Conservation (phyloP, 2,113 vertebrate genomes). For the Cnemophilus loriae region DNA sequence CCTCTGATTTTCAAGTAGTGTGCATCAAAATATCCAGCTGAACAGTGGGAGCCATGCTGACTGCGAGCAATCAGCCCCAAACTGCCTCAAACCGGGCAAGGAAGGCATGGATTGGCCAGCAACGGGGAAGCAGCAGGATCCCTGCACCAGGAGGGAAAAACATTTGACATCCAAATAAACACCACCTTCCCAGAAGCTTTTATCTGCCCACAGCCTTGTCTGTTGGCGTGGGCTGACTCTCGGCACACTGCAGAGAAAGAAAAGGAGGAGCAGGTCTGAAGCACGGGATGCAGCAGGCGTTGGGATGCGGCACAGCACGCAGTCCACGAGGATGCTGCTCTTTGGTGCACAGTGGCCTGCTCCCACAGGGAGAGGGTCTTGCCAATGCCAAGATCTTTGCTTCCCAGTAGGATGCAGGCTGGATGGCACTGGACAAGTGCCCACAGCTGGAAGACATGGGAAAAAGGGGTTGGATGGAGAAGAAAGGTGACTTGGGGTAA, state of each 20-base stretch:
- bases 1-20: neutral
- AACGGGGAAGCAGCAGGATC: neutral
- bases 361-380: neutral
- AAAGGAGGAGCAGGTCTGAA: neutral
- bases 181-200: neutral
- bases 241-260: neutral
- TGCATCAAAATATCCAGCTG: neutral
- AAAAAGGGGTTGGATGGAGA: neutral
- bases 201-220: neutral
- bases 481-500: neutral
- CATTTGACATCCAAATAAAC: conserved; percentile 6
- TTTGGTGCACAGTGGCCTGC: fast-evolving
- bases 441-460: neutral
- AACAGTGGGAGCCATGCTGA: neutral
- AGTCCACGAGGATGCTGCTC: fast-evolving
- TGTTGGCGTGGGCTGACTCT: neutral
- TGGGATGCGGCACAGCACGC: neutral
- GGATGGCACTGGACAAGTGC: neutral
- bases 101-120: neutral
- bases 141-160: neutral
- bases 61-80: neutral
- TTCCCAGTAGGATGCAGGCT: neutral
- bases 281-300: fast-evolving
- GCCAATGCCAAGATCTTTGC: neutral
- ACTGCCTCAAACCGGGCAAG: neutral